Evolutionary conservation across 2,113 vertebrate genomes (phyloP), one percentile per base, ranked within the genome.

Genomic region (Antennarius striatus): DNA sequence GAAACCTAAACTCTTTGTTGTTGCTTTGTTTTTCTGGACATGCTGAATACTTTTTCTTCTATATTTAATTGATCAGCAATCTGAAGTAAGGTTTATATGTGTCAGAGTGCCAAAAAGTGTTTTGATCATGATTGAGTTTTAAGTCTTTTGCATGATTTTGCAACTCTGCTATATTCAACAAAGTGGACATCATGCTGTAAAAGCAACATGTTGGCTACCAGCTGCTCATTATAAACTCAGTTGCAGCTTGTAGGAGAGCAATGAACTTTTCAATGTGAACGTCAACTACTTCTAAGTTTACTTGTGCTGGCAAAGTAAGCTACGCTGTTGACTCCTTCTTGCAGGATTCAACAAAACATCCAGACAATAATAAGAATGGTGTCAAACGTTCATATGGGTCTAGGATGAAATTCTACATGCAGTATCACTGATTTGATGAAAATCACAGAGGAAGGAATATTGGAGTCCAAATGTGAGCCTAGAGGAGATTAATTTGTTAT

Each of bases 181-280:
- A 64, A 65, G 59, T 45, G n/a, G 60, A 53, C 30, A 65, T 5
- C 40, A 45, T 57, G 45, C 22, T 16, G 45, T 28, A 55, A 12
- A 42, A 42, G 49, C 17, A n/a, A 32, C 49, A 36, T 36, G 32
- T 7, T 7, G 32, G 32, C 32, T 36, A 7, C 32, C 32, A 36
- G 32, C 32, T 36, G 32, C 32, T 36, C 32, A 36, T 68, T 10
- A 64, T 68, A 68, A 52, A 53, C 73, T 67, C 50, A 80, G 59
- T 57, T 71, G 54, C 50, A 45, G 42, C 73, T 49, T 61, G 73
- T 54, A 56, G 13, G 11, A 71, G 32, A 71, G 39, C 40, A 56
- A 12, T 28, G 14, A n/a, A 17, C 45, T 74, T 66, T 60, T 46
- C 43, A 22, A 32, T 40, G 32, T 9, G 10, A 10, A 16, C 3